Conservation (phyloP, 1,140 invertebrate genomes). For the Spodoptera frugiperda region DNA sequence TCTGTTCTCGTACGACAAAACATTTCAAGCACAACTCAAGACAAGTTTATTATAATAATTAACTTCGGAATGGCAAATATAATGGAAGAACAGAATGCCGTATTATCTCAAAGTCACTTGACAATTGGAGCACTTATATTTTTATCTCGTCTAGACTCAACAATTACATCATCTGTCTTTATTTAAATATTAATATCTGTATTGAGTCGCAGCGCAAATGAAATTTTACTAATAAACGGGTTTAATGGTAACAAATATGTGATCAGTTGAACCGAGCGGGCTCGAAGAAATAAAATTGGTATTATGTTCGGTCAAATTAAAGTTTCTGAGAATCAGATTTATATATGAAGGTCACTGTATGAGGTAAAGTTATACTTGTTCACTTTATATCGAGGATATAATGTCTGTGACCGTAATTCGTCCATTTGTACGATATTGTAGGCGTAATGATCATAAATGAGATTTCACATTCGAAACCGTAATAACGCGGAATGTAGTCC, state of each 20-base stretch:
- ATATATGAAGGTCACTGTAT: no score
- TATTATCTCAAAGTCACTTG: not conserved
- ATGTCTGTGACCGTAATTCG: no score
- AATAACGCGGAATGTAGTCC: not conserved
- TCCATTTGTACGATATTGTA: no score
- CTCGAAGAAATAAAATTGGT: no score
- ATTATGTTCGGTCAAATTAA: no score
- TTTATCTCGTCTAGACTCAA: conserved; percentile 21
- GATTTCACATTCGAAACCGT: not conserved
- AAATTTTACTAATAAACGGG: not conserved
- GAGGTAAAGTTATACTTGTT: not conserved
- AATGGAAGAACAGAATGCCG: not conserved
- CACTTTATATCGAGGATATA: not conserved
- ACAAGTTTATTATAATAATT: conserved; percentile 15
- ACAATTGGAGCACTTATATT: conserved; percentile 16
- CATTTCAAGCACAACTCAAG: conserved; percentile 1
- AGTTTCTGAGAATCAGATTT: no score
- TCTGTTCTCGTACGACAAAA: not conserved
- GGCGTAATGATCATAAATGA: conserved; percentile 1
- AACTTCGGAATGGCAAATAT: conserved; percentile 5
- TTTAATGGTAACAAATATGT: no score
- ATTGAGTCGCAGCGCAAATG: not conserved
- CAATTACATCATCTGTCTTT: conserved; percentile 1
- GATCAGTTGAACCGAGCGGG: no score
- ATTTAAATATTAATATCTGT: not conserved